Evolutionary conservation across 2,888 invertebrate genomes (phyloP), one percentile per base, ranked within the genome.

Genomic region (Thumatha senex): DNA sequence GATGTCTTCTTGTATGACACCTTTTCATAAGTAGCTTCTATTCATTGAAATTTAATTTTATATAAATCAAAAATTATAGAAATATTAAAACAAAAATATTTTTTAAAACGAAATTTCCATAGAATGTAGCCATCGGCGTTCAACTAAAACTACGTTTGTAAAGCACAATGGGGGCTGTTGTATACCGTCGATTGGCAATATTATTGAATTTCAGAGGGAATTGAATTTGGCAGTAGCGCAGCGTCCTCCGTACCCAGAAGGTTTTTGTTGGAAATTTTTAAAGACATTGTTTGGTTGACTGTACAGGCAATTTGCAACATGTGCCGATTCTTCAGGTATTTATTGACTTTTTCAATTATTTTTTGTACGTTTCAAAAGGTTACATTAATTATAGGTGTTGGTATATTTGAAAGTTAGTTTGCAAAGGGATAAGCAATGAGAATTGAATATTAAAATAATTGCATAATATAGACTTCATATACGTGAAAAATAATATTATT

Each of bases 191-290:
- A 74, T 74, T 71, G 74, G 53, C 71, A 70, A 70, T 71, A 71
- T 72, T 74, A 74, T 74, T 73, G 70, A 70, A 68, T 73, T 72
- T 73, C 68, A 63, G 65, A 48, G 54, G 56, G 63, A 71, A 73
- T 73, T 70, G 70, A 71, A 68, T 74, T 71, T 62, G 58, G 53
- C 57, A 54, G 46, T 52, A 54, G 60, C 50, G 42, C 48, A 46
- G 54, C 48, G 46, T 39, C 47, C 47, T 51, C 48, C 45, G 46
- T 45, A 42, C 54, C 39, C 53, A 42, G 35, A 40, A 10, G 39
- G 39, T 48, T 55, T 46, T 65, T 51, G 61, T 49, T 48, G 38
- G 12, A 47, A 18, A 36, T 48, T 47, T 54, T 51, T 53, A 49
- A 49, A 56, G 41, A 48, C 45, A 61, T 62, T 52, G 48, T 51